Base-by-base conservation (phyloP, 2,888 invertebrate species). In the Parnassius glacialis region DNA sequence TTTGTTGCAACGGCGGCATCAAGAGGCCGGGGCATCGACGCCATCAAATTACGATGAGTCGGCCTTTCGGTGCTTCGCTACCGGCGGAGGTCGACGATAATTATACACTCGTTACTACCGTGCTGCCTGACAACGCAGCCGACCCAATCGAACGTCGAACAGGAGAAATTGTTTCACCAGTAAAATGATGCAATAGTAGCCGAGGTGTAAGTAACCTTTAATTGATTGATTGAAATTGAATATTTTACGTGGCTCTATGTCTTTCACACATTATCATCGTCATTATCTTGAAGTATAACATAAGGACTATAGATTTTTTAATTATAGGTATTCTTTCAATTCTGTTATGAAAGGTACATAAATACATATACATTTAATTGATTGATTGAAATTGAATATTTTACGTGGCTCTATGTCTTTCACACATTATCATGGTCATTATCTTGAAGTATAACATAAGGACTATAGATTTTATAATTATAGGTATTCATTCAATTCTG, bases 21-120 rank as follows among this genome's bases (percentile, higher is more conserved):
- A 73, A 52, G 76, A 48, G 87, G 83, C 73, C 83, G 79, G 75
- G 54, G 57, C 53, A 43, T 82, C 84, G 90, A 89, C 90, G 90
- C 90, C 90, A 88, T 90, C 90, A 90, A 90, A 90, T 90, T 91
- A 91, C 90, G 89, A 90, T 90, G 90, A 91, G 90, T 91, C 85
- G 90, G 88, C 84, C 85, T 85, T 89, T 89, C 85, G 87, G 90
- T 86, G 84, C 85, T 85, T 84, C 85, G 89, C 89, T 88, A 87
- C 90, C 87, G 88, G 74, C 77, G 74, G 71, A 75, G 77, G 76
- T 79, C 74, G 75, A 79, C 80, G 83, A 85, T 91, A 91, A 91
- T 91, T 91, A 90, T 85, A 90, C 90, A 90, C 90, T 90, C 88
- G 90, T 90, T 91, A 91, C 90, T 90, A 90, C 90, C 83, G 90